phyloP scores from a whole-genome alignment of 2,113 vertebrate species.

The Zosterops pallidus region DNA sequence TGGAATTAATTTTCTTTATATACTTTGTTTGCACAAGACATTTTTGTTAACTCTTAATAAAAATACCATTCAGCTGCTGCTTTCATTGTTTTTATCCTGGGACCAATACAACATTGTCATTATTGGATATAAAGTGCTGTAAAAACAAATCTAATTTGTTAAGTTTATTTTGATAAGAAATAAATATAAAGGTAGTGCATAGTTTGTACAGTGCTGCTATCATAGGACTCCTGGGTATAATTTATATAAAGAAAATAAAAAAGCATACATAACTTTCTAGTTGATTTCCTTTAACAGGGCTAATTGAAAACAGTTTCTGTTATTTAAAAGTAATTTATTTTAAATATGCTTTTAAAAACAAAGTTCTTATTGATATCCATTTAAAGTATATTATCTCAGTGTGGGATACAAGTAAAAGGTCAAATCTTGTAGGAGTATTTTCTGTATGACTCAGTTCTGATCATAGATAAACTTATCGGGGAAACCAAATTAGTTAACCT shows the following conservation, averaged over 20 bases:
- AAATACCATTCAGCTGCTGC: constrained; percentile 62
- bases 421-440: constrained; percentile 78
- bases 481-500: constrained; percentile 78
- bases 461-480: constrained; percentile 74
- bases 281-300: constrained; percentile 65
- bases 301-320: constrained; percentile 78
- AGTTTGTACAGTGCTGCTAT: constrained; percentile 62
- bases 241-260: constrained; percentile 73
- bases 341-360: constrained; percentile 74
- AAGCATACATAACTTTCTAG: constrained; percentile 69
- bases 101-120: constrained; percentile 65
- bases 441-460: constrained; percentile 81
- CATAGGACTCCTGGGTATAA: constrained; percentile 69
- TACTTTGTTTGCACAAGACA: constrained; percentile 51
- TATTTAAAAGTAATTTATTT: constrained; percentile 77
- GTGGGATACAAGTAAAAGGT: constrained; percentile 81
- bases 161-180: constrained; percentile 75
- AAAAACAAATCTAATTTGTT: constrained; percentile 72
- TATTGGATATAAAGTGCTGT: constrained; percentile 70
- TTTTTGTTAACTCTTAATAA: constrained; percentile 72
- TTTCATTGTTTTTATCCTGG: constrained; percentile 69
- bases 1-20: constrained; percentile 67
- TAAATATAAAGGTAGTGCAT: constrained; percentile 70
- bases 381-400: constrained; percentile 77
- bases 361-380: constrained; percentile 75